phyloP scores from a whole-genome alignment of 2,888 invertebrate genomes.

The Mythimna pallens region DNA sequence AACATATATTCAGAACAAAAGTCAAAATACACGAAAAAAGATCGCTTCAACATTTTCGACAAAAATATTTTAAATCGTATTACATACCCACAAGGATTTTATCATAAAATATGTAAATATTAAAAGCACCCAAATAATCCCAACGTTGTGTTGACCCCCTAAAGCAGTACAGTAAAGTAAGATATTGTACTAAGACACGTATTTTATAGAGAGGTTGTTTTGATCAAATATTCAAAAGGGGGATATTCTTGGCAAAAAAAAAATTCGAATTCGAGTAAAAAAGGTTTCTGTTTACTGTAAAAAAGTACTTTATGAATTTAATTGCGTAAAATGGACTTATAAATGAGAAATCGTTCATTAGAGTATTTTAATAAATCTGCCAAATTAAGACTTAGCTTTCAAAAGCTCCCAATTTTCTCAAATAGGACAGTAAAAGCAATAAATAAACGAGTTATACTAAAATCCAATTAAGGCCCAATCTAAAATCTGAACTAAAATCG shows the following conservation, averaged over 20 bases:
- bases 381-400: constrained; percentile 26
- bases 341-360: constrained; percentile 18
- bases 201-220: constrained; percentile 65
- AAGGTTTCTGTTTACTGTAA: constrained; percentile 38
- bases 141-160: constrained; percentile 56
- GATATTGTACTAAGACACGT: constrained; percentile 67
- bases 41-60: constrained; percentile 32
- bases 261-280: constrained; percentile 58
- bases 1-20: constrained; percentile 10
- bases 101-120: constrained; percentile 75
- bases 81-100: constrained; percentile 64
- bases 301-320: constrained; percentile 25
- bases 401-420: constrained; percentile 17
- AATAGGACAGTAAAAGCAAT: constrained; percentile 16
- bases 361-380: constrained; percentile 11
- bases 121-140: constrained; percentile 75
- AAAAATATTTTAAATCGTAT: constrained; percentile 63
- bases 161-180: constrained; percentile 66
- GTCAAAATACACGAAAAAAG: constrained; percentile 15
- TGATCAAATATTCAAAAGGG: constrained; percentile 78
- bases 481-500: constrained; percentile 18
- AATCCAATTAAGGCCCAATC: constrained; percentile 39
- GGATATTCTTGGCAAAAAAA: constrained; percentile 62
- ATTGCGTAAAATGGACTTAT: constrained; percentile 7
- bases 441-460: constrained; percentile 26